Evolutionary conservation across 2,113 vertebrate species (phyloP), one percentile per base, ranked within the genome.

Genomic region (Phasianus colchicus): DNA sequence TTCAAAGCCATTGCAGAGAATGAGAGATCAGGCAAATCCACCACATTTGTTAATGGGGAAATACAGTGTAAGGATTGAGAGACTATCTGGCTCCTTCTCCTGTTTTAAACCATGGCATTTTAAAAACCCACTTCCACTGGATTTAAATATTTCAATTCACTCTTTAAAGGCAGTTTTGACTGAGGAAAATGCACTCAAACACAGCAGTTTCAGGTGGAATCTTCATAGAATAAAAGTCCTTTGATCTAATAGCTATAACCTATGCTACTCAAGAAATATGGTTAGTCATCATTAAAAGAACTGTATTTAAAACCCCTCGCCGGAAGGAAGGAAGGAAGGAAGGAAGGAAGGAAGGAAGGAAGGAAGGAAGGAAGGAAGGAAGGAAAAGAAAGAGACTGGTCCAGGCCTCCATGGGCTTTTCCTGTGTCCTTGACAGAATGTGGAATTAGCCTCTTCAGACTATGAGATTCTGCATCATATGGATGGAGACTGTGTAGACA

Each of bases 31-130:
- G 34, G 38, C n/a, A 54, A 70, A 86, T 20, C 9, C 10, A 36
- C 66, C 71, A 61, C 73, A 40, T 40, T 38, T 92, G 22, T 71
- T 71, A 83, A 63, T 13, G 45, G 50, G 66, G 24, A 20, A 50
- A 61, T 0, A 0, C 1, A 32, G 29, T 50, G 21, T 71, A 87
- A 25, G 42, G 27, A 69, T 52, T 29, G 24, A 58, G 42, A 73
- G 40, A 66, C 18, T 76, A 52, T 43, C 65, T 86, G 40, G 22
- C 34, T 17, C n/a, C 43, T 90, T 77, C 22, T 72, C 45, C 8
- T 43, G 15, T 11, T 86, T 50, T 38, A 72, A 47, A 60, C 77
- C 15, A 7, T 1, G 1, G 52, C 45, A 61, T 61, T 82, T 82
- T 72, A 90, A 66, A 77, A n/a, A 24, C 17, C 30, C 20, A 18